Percentiles rank a stretch among this genome's conserved stretches.
Conservation (phyloP, 2,888 invertebrate genomes). For the Melieria crassipennis region DNA sequence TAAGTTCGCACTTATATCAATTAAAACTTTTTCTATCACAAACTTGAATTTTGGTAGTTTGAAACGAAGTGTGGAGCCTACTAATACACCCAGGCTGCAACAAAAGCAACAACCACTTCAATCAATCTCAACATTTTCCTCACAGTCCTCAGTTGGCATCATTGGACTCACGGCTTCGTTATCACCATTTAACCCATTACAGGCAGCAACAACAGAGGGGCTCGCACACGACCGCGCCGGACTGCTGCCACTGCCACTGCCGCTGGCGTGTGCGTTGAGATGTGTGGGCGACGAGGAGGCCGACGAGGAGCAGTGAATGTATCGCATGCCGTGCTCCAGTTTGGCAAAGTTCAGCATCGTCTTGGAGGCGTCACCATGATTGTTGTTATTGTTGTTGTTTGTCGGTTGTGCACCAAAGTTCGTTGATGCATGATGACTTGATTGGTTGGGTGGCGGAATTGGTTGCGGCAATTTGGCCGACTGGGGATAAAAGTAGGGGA, state of each 20-base stretch:
- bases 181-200: slow-evolving; percentile 33
- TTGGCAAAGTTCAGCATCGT: slow-evolving; percentile 34
- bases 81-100: not conserved
- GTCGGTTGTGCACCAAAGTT: slow-evolving; percentile 40
- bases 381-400: slow-evolving; percentile 36
- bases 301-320: slow-evolving; percentile 46
- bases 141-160: slow-evolving; percentile 54
- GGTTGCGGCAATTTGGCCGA: slow-evolving; percentile 62
- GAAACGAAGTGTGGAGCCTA: not conserved
- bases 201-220: not conserved
- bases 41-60: slow-evolving; percentile 10
- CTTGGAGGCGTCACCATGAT: slow-evolving; percentile 39
- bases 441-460: slow-evolving; percentile 59
- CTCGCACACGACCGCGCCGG: slow-evolving; percentile 24
- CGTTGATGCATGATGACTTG: slow-evolving; percentile 3
- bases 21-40: slow-evolving; percentile 32
- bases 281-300: slow-evolving; percentile 53
- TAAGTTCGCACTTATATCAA: not conserved
- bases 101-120: slow-evolving; percentile 35
- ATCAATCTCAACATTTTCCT: slow-evolving; percentile 66
- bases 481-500: slow-evolving; percentile 65
- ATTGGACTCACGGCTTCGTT: slow-evolving; percentile 55
- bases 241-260: slow-evolving; percentile 21
- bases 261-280: slow-evolving; percentile 30
- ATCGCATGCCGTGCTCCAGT: slow-evolving; percentile 35